Evolutionary conservation across 2,113 vertebrate species (phyloP).

Genomic region (Syngnathus floridae): DNA sequence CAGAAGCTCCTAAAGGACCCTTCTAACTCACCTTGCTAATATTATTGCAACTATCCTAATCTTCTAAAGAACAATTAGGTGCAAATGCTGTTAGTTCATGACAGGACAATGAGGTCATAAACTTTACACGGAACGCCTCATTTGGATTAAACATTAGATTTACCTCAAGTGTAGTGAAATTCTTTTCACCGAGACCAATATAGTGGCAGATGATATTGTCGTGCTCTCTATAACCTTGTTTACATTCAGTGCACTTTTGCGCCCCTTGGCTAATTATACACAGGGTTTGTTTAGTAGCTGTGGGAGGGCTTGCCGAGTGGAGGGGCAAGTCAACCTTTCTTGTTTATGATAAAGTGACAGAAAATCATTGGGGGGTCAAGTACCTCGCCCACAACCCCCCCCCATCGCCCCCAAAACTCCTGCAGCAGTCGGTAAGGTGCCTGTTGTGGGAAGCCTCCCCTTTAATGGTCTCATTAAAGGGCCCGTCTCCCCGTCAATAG

Average conservation of each 20-base stretch:
- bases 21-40: constrained; percentile 19
- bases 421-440: constrained; percentile 62
- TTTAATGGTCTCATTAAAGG: constrained; percentile 77
- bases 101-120: neutral
- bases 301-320: constrained; percentile 24
- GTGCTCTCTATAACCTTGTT: constrained; percentile 42
- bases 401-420: constrained; percentile 56
- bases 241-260: constrained; percentile 66
- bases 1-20: constrained; percentile 1
- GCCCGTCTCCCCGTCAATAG: constrained; percentile 71
- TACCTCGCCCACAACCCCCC: constrained; percentile 41
- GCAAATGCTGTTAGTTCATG: constrained; percentile 35
- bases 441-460: constrained; percentile 62
- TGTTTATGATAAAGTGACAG: constrained; percentile 76
- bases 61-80: neutral
- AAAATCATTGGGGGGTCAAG: constrained; percentile 74
- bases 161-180: neutral
- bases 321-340: constrained; percentile 59
- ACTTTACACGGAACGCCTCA: too few relatives aligned
- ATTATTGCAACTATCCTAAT: neutral
- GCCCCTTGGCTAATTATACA: constrained; percentile 63
- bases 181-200: neutral
- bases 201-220: constrained; percentile 1
- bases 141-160: neutral
- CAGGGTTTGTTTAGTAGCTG: constrained; percentile 49